Percentiles rank a stretch among this genome's conserved stretches.
Evolutionary conservation across 2,888 invertebrate genomes (phyloP).

Genomic region (Pyrrhosoma nymphula): DNA sequence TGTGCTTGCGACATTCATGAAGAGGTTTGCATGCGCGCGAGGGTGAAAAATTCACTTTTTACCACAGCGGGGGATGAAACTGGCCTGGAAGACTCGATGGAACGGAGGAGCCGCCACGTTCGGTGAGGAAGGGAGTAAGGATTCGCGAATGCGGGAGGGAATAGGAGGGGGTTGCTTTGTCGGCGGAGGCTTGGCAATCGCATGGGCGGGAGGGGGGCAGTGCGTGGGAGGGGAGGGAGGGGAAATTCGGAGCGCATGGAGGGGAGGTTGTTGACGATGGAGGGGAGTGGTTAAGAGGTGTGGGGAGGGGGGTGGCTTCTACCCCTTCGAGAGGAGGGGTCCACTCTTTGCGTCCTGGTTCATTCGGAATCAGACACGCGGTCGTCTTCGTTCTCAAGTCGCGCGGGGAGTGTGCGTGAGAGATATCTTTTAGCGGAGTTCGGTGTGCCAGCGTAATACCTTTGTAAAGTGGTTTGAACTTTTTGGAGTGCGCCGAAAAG

Average conservation of each 20-base stretch:
- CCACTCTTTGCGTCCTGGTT: neutral
- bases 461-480: neutral
- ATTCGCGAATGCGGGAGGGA: too few species aligned
- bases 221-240: slow-evolving; percentile 18
- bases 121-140: too few species aligned
- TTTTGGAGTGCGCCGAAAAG: neutral
- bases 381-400: neutral
- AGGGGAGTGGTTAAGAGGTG: neutral
- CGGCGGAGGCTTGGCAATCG: too few species aligned
- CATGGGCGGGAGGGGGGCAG: neutral
- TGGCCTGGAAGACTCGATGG: too few species aligned
- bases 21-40: too few species aligned
- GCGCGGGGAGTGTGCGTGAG: neutral
- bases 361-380: neutral
- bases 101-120: too few species aligned
- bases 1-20: too few species aligned
- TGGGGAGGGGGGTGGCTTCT: neutral
- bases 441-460: neutral
- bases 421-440: neutral
- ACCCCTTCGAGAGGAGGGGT: neutral
- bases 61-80: too few species aligned
- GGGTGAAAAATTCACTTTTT: too few species aligned
- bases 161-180: neutral
- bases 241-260: neutral
- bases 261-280: neutral